phyloP scores from a whole-genome alignment of 2,113 vertebrate genomes.

The Heterocephalus glaber region DNA sequence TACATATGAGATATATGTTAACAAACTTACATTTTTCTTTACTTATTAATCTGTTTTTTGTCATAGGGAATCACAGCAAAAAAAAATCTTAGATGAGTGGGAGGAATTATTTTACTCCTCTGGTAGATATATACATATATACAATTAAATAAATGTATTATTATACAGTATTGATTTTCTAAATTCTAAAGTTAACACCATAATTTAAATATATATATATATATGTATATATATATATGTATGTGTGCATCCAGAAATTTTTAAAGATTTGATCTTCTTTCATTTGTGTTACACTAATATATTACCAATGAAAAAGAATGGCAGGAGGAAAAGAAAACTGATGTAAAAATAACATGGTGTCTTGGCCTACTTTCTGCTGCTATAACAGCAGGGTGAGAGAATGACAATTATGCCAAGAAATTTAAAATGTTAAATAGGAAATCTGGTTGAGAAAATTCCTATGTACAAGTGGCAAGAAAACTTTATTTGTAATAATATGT shows the following conservation, averaged over 20 bases:
- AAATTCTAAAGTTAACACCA: not conserved
- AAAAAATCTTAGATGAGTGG: not conserved
- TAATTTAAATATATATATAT: not conserved
- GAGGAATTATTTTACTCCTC: not conserved
- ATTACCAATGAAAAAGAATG: not conserved
- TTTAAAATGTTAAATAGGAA: not conserved
- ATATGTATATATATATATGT: too few relatives aligned
- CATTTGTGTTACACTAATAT: not conserved
- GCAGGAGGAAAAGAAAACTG: not conserved
- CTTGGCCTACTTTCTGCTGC: not conserved
- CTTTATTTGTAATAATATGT: not conserved
- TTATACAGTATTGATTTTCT: not conserved
- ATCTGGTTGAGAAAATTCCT: not conserved
- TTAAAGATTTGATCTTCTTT: not conserved
- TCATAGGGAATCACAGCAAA: not conserved
- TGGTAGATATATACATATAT: not conserved
- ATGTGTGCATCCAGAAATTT: not conserved
- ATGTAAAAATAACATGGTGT: not conserved
- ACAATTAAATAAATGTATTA: not conserved
- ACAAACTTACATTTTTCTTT: not conserved
- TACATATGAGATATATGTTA: not conserved
- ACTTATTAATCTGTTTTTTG: not conserved
- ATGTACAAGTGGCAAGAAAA: not conserved
- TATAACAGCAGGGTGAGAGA: not conserved
- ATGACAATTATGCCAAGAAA: not conserved